Base-by-base conservation (phyloP, 2,888 invertebrate genomes). In the Drosophila kuntzei region DNA sequence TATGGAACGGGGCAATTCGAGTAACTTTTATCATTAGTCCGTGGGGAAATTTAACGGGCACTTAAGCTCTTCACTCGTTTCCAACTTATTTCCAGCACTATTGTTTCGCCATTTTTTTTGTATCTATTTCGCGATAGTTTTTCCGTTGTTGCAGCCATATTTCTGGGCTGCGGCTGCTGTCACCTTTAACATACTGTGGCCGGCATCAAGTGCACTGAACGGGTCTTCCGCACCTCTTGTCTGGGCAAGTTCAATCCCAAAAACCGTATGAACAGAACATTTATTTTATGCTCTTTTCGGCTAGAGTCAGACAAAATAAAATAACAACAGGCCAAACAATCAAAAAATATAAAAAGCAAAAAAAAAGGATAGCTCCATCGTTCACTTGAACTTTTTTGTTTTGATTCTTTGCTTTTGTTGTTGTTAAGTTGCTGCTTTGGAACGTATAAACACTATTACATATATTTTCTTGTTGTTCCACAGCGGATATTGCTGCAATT, bases 1-100 rank as follows among this genome's bases (percentile, higher is more conserved):
- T 36, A 3, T 32, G 29, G 6, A 41, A n/a, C 41, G 34, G 55
- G 61, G 57, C 62, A 70, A 75, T 70, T 66, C 79, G 72, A 72
- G 78, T 76, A 90, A 89, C 85, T 89, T 90, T 90, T 89, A 90
- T 90, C 90, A 91, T 90, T 90, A 91, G 90, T 81, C 90, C 91
- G 81, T 58, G 90, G 91, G 90, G 90, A 90, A 90, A 91, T 90
- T 90, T 90, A 90, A 89, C 89, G 90, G 89, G 86, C 86, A 90
- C 89, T 90, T 90, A 87, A 90, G 82, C 89, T 86, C 81, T 76
- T 76, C 73, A 77, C 74, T 89, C 83, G 79, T 53, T 84, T 76
- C 75, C 76, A 73, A 76, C 76, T 79, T 86, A 62, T 77, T 76
- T 68, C 32, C 37, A 61, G 43, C 64, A 76, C 79, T 88, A 85